These are phyloP conservation scores for Penaeus chinensis DNA, from an alignment of 1,140 invertebrate genomes.

Conservation along the genomic window DNA sequence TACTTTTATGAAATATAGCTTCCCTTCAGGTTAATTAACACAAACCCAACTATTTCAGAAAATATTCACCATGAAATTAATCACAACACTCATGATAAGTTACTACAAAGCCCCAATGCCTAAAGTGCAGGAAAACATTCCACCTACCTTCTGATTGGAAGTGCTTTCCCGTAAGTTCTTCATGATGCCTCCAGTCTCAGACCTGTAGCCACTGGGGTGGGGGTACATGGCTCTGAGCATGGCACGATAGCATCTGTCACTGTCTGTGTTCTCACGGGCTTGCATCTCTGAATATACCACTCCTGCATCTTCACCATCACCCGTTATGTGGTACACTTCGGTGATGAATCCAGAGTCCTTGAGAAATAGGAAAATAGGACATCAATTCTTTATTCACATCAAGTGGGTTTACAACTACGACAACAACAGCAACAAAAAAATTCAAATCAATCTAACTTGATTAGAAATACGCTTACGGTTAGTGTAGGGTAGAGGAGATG, in stretches of 20 bases:
- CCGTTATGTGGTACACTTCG: constrained; percentile 92
- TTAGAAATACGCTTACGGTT: constrained; percentile 70
- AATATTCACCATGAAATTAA: too few relatives aligned
- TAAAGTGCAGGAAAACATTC: background rate
- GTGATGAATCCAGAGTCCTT: constrained; percentile 77
- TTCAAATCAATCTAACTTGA: too few relatives aligned
- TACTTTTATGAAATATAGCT: background rate
- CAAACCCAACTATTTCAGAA: too few relatives aligned
- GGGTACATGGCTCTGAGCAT: constrained; percentile 81
- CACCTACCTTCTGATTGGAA: constrained; percentile 80
- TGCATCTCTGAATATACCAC: constrained; percentile 97
- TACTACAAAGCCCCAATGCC: too few relatives aligned
- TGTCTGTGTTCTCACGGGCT: constrained; percentile 83
- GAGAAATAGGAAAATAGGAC: constrained; percentile 40
- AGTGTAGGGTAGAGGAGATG: constrained; percentile 88
- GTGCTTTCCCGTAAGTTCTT: constrained; percentile 86
- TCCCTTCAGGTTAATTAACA: too few relatives aligned
- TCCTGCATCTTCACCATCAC: constrained; percentile 87
- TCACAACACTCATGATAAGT: too few relatives aligned
- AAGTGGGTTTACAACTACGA: background rate
- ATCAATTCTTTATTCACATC: background rate
- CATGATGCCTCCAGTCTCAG: constrained; percentile 86
- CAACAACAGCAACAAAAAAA: background rate
- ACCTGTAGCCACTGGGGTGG: constrained; percentile 83
- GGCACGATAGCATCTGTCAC: constrained; percentile 74